phyloP scores from a whole-genome alignment of 2,113 vertebrate species.

The Epinephelus lanceolatus region DNA sequence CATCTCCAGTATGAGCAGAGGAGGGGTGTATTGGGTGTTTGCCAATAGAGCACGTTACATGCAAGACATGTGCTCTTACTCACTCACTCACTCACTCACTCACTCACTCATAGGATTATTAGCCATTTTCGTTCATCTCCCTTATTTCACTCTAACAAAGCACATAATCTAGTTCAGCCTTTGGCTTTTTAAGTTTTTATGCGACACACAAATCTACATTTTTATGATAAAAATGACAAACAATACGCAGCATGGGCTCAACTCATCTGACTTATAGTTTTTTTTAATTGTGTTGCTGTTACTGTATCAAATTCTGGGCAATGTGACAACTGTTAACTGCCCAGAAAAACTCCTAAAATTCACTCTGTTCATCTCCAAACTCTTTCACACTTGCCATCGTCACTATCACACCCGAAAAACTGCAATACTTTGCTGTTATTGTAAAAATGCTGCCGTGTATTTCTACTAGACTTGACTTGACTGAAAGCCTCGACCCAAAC shows the following conservation, averaged over 20 bases:
- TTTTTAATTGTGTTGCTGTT: constrained; percentile 1
- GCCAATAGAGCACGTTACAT: constrained; percentile 70
- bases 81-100: constrained; percentile 7
- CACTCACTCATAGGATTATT: constrained; percentile 17
- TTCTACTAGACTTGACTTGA: constrained; percentile 23
- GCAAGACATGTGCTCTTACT: constrained; percentile 69
- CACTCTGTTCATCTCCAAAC: constrained; percentile 18
- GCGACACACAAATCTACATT: constrained; percentile 10
- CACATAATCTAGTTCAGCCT: background rate
- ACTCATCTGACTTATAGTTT: constrained; percentile 4
- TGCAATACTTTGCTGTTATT: constrained; percentile 1
- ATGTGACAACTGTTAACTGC: background rate
- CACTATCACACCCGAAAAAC: background rate
- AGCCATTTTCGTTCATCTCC: constrained; percentile 19
- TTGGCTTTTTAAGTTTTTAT: background rate
- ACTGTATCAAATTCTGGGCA: constrained; percentile 20
- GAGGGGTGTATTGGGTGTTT: constrained; percentile 62
- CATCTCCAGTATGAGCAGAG: constrained; percentile 37
- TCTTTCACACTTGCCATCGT: constrained; percentile 36
- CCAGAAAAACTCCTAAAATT: constrained; percentile 19
- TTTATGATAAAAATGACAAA: background rate
- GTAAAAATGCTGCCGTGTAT: constrained; percentile 20
- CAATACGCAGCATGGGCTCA: constrained; percentile 7
- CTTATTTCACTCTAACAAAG: constrained; percentile 29
- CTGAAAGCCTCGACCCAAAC: constrained; percentile 38